Conservation (phyloP, 2,113 vertebrate genomes). For the Carassius carassius region DNA sequence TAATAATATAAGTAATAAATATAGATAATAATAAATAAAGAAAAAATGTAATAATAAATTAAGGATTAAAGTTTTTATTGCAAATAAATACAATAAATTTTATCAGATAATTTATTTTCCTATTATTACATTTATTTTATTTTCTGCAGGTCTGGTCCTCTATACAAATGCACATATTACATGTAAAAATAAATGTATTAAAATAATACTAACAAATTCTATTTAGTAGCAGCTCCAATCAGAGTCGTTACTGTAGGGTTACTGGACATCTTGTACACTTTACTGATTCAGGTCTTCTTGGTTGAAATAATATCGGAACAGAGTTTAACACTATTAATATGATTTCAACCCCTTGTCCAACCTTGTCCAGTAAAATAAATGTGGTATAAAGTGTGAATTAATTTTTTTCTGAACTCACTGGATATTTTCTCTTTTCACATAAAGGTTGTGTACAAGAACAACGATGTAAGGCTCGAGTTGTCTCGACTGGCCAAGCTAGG, state of each 20-base stretch:
- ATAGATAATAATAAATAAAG: no score
- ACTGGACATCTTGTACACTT: not conserved
- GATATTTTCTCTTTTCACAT: slow-evolving; percentile 52
- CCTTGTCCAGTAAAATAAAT: not conserved
- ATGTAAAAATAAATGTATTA: not conserved
- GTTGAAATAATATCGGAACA: not conserved
- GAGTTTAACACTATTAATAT: not conserved
- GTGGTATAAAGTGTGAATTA: not conserved
- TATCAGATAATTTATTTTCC: no score
- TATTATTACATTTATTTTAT: no score
- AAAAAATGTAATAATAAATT: no score
- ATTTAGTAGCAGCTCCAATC: not conserved
- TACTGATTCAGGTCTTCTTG: not conserved
- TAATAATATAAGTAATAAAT: no score
- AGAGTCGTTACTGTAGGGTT: not conserved
- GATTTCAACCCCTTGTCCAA: not conserved
- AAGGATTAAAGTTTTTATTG: no score
- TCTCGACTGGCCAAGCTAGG: slow-evolving; percentile 96
- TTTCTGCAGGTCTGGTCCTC: no score
- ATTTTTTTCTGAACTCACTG: not conserved
- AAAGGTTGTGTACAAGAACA: slow-evolving; percentile 98
- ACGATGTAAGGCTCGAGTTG: slow-evolving; percentile 93
- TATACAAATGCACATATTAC: not conserved
- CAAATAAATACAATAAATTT: no score
- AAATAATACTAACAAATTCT: slow-evolving; percentile 1